These are phyloP conservation scores for Ormia ochracea DNA, from an alignment of 2,888 invertebrate genomes.

Conservation along the genomic window DNA sequence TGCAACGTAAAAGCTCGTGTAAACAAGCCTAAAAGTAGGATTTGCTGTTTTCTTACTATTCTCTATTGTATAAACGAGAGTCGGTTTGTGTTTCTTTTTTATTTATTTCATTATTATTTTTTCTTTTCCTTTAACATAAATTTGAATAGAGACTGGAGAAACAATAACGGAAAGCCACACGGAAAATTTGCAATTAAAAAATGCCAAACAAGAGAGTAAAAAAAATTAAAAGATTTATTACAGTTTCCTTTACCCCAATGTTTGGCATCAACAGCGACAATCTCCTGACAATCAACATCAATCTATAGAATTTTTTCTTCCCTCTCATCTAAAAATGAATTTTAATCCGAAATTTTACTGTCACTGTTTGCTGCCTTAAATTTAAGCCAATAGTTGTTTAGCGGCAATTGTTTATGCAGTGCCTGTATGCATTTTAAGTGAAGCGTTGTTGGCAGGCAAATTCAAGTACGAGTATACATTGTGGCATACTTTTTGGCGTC, in stretches of 20 bases:
- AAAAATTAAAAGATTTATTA: not conserved
- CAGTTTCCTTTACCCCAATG: not conserved
- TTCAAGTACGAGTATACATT: not conserved
- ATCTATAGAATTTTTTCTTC: not conserved
- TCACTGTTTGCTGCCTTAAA: not conserved
- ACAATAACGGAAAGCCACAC: conserved; percentile 21
- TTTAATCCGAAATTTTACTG: not conserved
- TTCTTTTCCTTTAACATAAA: not conserved
- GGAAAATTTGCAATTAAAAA: not conserved
- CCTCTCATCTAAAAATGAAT: not conserved
- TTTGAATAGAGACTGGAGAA: conserved; percentile 20
- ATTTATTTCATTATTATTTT: too few species aligned
- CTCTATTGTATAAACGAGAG: not conserved
- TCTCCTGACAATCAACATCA: conserved; percentile 10
- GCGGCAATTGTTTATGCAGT: conserved; percentile 10
- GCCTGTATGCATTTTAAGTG: not conserved
- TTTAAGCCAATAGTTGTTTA: conserved; percentile 45
- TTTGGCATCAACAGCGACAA: not conserved
- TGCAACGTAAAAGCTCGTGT: not conserved
- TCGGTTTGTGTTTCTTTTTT: not conserved
- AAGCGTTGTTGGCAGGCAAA: not conserved
- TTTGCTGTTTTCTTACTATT: not conserved
- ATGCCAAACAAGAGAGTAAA: not conserved
- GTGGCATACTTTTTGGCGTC: conserved; percentile 11
- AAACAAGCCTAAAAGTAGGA: conserved; percentile 34